Evolutionary conservation across 2,113 vertebrate species (phyloP).

Genomic region (Bubo scandiacus): DNA sequence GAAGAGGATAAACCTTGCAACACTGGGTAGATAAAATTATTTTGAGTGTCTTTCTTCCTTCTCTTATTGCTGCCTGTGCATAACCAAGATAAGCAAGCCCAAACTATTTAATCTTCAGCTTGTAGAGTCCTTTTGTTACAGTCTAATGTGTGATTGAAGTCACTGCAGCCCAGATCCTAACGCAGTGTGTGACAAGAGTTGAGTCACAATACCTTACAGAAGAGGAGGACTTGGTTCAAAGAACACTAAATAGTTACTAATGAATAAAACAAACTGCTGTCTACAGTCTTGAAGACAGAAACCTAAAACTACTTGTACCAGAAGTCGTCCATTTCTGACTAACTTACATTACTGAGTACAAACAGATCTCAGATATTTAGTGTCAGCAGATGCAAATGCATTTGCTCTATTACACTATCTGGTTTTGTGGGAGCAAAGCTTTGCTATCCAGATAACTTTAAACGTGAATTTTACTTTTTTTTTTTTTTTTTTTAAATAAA

Average conservation of each 20-base stretch:
- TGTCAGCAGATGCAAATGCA: not conserved
- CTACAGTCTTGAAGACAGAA: not conserved
- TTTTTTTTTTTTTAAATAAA: not conserved
- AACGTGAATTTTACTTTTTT: not conserved
- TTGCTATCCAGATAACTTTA: not conserved
- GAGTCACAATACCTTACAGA: not conserved
- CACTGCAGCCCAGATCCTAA: not conserved
- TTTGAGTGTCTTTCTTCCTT: not conserved
- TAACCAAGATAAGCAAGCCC: slow-evolving; percentile 21
- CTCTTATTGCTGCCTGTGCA: slow-evolving; percentile 1
- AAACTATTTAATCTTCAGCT: slow-evolving; percentile 5
- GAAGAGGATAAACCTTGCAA: not conserved
- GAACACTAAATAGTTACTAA: not conserved
- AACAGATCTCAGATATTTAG: not conserved
- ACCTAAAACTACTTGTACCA: not conserved
- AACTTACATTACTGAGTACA: not conserved
- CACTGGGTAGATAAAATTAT: not conserved
- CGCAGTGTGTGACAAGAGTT: not conserved
- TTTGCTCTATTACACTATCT: fast-evolving
- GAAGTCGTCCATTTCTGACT: not conserved
- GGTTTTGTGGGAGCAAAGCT: not conserved
- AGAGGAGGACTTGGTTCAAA: not conserved
- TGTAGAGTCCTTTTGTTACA: not conserved
- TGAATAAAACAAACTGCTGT: not conserved
- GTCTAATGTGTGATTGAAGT: not conserved